Conservation (phyloP, 37 sponge, comb jelly and placozoan genomes). For the Cliona cf. orientalis region DNA sequence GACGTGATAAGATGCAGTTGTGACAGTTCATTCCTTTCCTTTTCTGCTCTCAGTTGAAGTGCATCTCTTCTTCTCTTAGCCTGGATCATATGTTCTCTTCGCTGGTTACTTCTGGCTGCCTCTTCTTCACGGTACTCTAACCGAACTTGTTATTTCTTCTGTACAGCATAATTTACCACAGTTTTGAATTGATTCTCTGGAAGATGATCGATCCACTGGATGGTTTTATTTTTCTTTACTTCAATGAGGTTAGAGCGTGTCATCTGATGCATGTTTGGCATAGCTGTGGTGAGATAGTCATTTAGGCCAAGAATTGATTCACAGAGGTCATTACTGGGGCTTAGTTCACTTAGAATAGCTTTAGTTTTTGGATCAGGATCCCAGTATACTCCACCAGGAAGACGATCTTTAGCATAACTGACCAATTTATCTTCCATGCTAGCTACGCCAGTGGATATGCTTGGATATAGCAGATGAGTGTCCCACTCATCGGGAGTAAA, state of each 20-base stretch:
- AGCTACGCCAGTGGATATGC: constrained; percentile 24
- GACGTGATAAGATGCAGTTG: too few relatives aligned
- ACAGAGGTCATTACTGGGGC: constrained; percentile 58
- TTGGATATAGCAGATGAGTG: not conserved
- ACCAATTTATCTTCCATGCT: constrained; percentile 38
- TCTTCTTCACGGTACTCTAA: too few relatives aligned
- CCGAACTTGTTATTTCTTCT: too few relatives aligned
- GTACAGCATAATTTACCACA: too few relatives aligned
- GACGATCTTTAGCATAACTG: constrained; percentile 43
- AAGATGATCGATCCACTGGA: constrained; percentile 29
- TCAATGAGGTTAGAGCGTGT: constrained; percentile 38
- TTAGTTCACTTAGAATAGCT: constrained; percentile 17
- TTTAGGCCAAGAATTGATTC: constrained; percentile 55
- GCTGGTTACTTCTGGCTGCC: too few relatives aligned
- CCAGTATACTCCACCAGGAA: constrained; percentile 62
- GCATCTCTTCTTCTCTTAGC: too few relatives aligned
- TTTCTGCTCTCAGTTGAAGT: too few relatives aligned
- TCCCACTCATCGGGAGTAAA: constrained; percentile 5
- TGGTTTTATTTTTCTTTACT: constrained; percentile 56
- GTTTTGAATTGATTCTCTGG: too few relatives aligned
- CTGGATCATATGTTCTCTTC: too few relatives aligned
- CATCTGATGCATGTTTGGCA: constrained; percentile 40
- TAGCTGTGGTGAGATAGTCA: constrained; percentile 21
- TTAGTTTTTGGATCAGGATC: constrained; percentile 33
- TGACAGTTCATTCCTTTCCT: too few relatives aligned